Evolutionary conservation across 1,140 invertebrate genomes (phyloP).

Genomic region (Drosophila rufa): DNA sequence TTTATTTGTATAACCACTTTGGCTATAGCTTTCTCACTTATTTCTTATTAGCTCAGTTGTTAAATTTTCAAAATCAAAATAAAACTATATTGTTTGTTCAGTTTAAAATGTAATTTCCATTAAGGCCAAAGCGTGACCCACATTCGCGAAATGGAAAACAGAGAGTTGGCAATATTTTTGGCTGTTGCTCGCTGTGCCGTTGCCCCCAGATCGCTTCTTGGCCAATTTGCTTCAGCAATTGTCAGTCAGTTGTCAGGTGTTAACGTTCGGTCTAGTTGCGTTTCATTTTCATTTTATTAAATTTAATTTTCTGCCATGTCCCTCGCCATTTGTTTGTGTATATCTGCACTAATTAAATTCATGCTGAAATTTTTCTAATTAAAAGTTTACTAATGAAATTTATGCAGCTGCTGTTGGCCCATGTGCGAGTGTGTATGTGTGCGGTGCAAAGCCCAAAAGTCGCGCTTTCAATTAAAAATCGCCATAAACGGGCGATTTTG

Average conservation of each 20-base stretch:
- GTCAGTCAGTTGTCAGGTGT: conserved; percentile 58
- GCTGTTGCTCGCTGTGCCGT: too few species aligned
- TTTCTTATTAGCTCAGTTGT: too few species aligned
- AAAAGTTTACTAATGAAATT: conserved; percentile 77
- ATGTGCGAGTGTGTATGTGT: conserved; percentile 6
- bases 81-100: too few species aligned
- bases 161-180: neutral
- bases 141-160: neutral
- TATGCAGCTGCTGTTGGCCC: conserved; percentile 61
- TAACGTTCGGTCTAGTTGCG: conserved; percentile 30
- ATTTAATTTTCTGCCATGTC: conserved; percentile 49
- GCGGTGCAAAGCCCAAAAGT: conserved; percentile 65
- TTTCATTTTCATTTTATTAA: conserved; percentile 53
- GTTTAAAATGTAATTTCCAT: neutral
- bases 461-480: conserved; percentile 75
- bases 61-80: too few species aligned
- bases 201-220: neutral
- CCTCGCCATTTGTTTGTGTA: conserved; percentile 19
- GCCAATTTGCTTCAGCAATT: conserved; percentile 19
- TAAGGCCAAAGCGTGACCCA: neutral
- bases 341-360: conserved; percentile 73
- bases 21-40: too few species aligned
- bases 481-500: conserved; percentile 38
- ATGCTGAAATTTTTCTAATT: conserved; percentile 73
- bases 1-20: too few species aligned